phyloP scores from a whole-genome alignment of 2,888 invertebrate genomes.

The Ennomos erosarius region DNA sequence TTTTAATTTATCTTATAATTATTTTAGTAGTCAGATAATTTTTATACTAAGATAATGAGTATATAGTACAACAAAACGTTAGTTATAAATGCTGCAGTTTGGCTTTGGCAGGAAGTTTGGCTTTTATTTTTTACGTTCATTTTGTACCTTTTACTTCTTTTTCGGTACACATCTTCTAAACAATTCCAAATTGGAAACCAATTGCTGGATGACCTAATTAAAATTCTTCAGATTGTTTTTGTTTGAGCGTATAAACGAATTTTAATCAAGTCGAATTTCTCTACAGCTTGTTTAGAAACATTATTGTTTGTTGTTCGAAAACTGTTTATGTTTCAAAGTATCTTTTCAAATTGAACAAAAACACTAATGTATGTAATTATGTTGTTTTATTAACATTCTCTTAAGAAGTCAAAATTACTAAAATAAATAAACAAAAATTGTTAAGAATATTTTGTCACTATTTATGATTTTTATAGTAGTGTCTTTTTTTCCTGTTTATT shows the following conservation, averaged over 20 bases:
- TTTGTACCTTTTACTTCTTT: no score
- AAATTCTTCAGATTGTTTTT: slow-evolving; percentile 34
- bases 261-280: slow-evolving; percentile 32
- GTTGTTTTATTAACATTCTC: not conserved
- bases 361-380: slow-evolving; percentile 11
- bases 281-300: slow-evolving; percentile 21
- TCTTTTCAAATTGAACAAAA: slow-evolving; percentile 14
- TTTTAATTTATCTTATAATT: no score
- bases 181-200: slow-evolving; percentile 10
- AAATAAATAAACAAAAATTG: no score
- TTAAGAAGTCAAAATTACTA: not conserved
- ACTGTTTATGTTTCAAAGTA: slow-evolving; percentile 24
- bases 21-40: no score
- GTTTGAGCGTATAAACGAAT: slow-evolving; percentile 32
- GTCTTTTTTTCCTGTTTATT: no score
- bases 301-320: slow-evolving; percentile 23
- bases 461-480: no score
- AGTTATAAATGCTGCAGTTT: no score
- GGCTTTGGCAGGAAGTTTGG: no score
- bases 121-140: no score
- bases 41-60: no score
- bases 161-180: slow-evolving; percentile 3
- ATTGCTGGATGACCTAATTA: slow-evolving; percentile 29
- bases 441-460: no score
- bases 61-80: no score